Evolutionary conservation across 2,888 invertebrate species (phyloP).

Genomic region (Drosophila kokeensis): DNA sequence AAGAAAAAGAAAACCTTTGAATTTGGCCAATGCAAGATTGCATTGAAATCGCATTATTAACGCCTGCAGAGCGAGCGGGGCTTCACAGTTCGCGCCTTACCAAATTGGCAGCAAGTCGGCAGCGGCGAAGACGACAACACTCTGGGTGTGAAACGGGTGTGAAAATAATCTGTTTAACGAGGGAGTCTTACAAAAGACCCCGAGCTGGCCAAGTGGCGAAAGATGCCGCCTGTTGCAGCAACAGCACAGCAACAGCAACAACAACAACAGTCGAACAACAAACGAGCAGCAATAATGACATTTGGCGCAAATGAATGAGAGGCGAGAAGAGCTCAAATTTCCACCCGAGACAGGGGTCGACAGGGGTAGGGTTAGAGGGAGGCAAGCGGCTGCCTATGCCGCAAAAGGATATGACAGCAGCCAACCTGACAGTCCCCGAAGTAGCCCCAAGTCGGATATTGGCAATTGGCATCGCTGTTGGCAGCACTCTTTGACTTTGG

Average conservation of each 20-base stretch:
- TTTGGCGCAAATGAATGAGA: constrained; percentile 81
- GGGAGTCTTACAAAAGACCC: constrained; percentile 83
- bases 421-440: constrained; percentile 43
- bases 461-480: constrained; percentile 14
- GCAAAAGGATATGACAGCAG: constrained; percentile 80
- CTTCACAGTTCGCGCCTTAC: constrained; percentile 53
- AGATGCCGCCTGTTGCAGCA: constrained; percentile 57
- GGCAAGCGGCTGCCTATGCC: constrained; percentile 46
- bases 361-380: background rate
- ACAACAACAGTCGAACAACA: constrained; percentile 55
- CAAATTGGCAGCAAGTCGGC: constrained; percentile 70
- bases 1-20: constrained; percentile 46
- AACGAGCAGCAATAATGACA: constrained; percentile 81
- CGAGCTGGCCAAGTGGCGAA: constrained; percentile 49
- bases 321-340: constrained; percentile 66
- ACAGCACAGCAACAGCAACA: constrained; percentile 32
- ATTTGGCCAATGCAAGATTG: constrained; percentile 62
- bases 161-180: constrained; percentile 84
- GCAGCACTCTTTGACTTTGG: constrained; percentile 5
- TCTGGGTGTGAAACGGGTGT: constrained; percentile 69
- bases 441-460: constrained; percentile 28
- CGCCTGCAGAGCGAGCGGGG: constrained; percentile 65
- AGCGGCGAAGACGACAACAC: constrained; percentile 49
- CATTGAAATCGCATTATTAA: constrained; percentile 83
- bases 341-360: constrained; percentile 7